Conservation (phyloP, 2,113 vertebrate genomes). For the Oreotrochilus melanogaster region DNA sequence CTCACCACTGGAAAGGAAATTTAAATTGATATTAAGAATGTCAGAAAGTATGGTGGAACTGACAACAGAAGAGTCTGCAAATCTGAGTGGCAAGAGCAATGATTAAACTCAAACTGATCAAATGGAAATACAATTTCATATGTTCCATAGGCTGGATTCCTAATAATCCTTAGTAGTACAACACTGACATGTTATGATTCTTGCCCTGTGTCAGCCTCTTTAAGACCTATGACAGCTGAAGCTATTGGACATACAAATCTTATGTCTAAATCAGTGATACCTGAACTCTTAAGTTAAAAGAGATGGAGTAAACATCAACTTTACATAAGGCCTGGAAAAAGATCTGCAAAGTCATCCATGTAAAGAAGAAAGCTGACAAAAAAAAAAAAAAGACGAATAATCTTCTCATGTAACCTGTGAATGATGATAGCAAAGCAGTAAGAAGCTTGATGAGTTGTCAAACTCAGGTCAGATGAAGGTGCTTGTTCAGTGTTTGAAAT, state of each 20-base stretch:
- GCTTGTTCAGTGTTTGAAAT: neutral
- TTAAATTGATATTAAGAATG: neutral
- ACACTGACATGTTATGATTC: neutral
- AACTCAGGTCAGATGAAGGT: neutral
- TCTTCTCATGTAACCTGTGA: neutral
- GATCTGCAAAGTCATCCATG: neutral
- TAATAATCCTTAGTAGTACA: conserved; percentile 4
- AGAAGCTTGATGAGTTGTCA: conserved; percentile 7
- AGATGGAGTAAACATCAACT: neutral
- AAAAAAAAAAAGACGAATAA: neutral
- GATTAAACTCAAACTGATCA: conserved; percentile 16
- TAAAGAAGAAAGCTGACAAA: neutral
- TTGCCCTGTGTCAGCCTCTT: neutral
- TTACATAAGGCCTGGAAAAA: neutral
- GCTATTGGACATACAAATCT: neutral
- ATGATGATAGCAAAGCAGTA: neutral
- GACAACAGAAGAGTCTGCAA: neutral
- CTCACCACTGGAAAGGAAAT: neutral
- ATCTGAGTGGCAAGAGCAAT: conserved; percentile 24
- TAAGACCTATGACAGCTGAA: neutral
- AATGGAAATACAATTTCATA: neutral
- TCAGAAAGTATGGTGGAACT: neutral
- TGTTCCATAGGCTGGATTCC: neutral
- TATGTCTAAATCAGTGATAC: neutral
- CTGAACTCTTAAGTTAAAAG: neutral